Percentiles rank a stretch among this genome's conserved stretches.
phyloP scores from a whole-genome alignment of 2,797 vertebrate genomes.

The Sebastes iracundus region DNA sequence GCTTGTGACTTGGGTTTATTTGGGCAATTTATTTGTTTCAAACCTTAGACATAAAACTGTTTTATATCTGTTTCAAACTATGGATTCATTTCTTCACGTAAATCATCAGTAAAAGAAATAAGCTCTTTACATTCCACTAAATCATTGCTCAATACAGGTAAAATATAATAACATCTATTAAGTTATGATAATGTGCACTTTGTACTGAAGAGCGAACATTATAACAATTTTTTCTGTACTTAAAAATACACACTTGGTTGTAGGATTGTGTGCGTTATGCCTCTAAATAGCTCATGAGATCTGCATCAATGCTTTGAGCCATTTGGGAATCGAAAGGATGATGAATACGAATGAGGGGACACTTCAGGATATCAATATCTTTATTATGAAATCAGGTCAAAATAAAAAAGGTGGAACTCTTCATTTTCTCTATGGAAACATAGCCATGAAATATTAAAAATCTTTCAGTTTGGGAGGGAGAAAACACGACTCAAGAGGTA shows the following conservation, averaged over 20 bases:
- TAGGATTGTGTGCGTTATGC: background rate
- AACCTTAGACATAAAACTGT: too few species aligned
- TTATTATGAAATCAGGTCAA: constrained; percentile 88
- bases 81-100: fast-evolving
- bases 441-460: constrained; percentile 75
- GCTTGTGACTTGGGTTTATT: background rate
- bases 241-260: fast-evolving
- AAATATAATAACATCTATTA: background rate
- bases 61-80: background rate
- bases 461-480: constrained; percentile 57
- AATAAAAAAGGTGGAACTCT: constrained; percentile 75
- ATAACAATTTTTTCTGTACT: background rate
- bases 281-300: background rate
- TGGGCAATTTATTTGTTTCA: background rate
- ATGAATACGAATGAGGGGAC: background rate
- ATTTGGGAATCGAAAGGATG: background rate
- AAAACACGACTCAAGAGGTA: constrained; percentile 45
- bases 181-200: background rate
- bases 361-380: constrained; percentile 75
- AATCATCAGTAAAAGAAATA: background rate
- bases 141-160: background rate
- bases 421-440: constrained; percentile 72
- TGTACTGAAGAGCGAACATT: fast-evolving
- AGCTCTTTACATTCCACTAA: background rate
- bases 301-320: background rate